phyloP scores from a whole-genome alignment of 2,113 vertebrate species.

The Microcebus tavaratra region DNA sequence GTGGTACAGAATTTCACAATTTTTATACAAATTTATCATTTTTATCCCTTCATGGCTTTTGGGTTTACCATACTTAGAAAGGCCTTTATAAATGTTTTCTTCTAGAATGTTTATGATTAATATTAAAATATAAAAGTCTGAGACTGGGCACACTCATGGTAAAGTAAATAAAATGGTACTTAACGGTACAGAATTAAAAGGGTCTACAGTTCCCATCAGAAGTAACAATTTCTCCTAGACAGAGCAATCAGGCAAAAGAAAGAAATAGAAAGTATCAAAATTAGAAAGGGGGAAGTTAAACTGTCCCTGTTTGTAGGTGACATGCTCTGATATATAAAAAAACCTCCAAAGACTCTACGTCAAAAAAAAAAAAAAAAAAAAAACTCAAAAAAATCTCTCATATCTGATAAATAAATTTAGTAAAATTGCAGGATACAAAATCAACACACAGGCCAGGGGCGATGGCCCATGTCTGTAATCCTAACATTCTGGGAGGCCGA shows the following conservation, averaged over 20 bases:
- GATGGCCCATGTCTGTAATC: no score
- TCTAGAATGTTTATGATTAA: not conserved
- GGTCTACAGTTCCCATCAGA: not conserved
- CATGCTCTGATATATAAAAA: not conserved
- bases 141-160: not conserved
- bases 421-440: not conserved
- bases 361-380: not conserved
- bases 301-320: not conserved
- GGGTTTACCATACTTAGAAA: not conserved
- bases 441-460: not conserved
- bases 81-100: not conserved
- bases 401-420: not conserved
- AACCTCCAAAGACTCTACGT: not conserved
- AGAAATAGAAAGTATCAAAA: not conserved
- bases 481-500: no score
- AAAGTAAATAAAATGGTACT: constrained; percentile 30
- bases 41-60: not conserved
- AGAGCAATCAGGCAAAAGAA: not conserved
- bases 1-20: not conserved
- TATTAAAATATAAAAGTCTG: not conserved
- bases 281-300: not conserved
- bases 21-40: not conserved
- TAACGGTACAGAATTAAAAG: constrained; percentile 3
- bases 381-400: not conserved
- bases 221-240: not conserved